These are phyloP conservation scores for Myiozetetes cayanensis DNA, from an alignment of 2,113 vertebrate genomes.

Conservation along the genomic window DNA sequence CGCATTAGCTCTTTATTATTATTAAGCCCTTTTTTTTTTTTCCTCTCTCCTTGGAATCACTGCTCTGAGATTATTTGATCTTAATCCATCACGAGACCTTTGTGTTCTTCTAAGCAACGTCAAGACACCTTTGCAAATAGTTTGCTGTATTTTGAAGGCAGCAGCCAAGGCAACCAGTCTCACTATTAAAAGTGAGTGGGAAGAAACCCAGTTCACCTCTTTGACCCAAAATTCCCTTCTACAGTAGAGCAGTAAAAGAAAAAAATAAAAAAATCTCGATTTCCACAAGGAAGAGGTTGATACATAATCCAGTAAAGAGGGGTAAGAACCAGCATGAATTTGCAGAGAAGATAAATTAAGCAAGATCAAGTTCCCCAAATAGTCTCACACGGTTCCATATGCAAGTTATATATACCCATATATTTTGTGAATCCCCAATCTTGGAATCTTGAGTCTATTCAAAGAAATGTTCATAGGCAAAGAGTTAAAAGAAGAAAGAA, in stretches of 20 bases:
- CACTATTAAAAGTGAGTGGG: neutral
- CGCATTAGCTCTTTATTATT: neutral
- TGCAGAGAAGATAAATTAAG: neutral
- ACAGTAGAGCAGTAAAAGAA: rapidly evolving
- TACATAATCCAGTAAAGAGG: neutral
- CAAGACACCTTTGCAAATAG: neutral
- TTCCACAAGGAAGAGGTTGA: neutral
- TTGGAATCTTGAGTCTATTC: neutral
- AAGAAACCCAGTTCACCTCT: neutral
- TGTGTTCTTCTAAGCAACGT: neutral
- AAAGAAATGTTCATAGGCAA: neutral
- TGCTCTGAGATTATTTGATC: neutral
- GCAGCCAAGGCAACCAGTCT: neutral
- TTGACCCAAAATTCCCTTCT: neutral
- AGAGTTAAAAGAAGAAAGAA: slow-evolving; percentile 7
- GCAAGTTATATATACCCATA: neutral
- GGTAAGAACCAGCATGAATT: neutral
- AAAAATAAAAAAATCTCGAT: neutral
- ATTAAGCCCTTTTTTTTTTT: neutral
- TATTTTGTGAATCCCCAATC: neutral
- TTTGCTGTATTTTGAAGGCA: neutral
- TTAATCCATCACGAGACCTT: neutral
- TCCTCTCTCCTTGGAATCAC: neutral
- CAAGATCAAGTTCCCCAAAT: neutral
- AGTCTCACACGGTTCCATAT: rapidly evolving